phyloP scores from a whole-genome alignment of 2,113 vertebrate genomes.

The Strigops habroptila region DNA sequence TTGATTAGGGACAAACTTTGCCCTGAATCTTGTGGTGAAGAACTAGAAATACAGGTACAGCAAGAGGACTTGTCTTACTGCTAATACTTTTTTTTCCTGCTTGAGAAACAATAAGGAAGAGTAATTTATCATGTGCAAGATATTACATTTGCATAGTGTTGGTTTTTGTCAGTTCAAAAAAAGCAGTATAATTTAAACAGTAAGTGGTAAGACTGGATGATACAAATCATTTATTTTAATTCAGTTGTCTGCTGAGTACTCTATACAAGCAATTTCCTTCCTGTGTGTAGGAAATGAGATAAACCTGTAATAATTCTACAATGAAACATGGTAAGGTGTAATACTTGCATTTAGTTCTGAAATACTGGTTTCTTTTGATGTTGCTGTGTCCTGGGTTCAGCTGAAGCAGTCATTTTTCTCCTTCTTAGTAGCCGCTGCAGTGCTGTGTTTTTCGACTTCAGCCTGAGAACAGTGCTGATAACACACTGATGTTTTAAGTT shows the following conservation, averaged over 20 bases:
- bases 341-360: neutral
- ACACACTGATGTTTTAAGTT: too few species aligned
- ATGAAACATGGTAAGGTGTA: neutral
- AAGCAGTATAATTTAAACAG: neutral
- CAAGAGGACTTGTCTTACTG: neutral
- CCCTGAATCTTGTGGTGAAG: conserved; percentile 73
- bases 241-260: neutral
- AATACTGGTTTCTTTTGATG: neutral
- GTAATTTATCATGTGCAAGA: neutral
- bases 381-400: neutral
- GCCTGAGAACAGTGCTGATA: too few species aligned
- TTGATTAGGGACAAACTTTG: conserved; percentile 83
- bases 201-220: neutral
- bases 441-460: neutral
- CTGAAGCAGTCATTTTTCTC: neutral
- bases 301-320: neutral
- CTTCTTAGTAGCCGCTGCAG: neutral
- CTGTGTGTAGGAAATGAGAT: neutral
- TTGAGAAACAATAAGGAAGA: neutral
- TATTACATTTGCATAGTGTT: neutral
- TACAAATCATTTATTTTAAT: neutral
- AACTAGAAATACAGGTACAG: conserved; percentile 84
- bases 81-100: neutral
- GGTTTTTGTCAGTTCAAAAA: neutral
- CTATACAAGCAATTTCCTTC: neutral